Percentiles rank a stretch among this genome's conserved stretches.
phyloP scores from a whole-genome alignment of 1,140 invertebrate species.

The Frieseomelitta varia region DNA sequence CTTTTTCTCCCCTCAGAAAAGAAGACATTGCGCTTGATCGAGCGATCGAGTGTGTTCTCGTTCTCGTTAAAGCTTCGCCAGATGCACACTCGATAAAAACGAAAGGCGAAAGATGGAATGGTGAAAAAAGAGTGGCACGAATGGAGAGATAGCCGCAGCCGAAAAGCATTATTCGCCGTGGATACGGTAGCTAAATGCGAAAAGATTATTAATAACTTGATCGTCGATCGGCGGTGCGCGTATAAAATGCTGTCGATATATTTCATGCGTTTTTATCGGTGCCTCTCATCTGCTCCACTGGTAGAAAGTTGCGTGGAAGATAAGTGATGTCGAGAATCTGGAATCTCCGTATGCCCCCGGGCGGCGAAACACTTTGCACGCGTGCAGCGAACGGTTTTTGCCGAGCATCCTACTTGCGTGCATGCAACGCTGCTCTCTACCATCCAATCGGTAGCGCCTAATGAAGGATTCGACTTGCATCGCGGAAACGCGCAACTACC shows the following conservation, averaged over 20 bases:
- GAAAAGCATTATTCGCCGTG: slow-evolving; percentile 51
- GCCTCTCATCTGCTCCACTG: slow-evolving; percentile 68
- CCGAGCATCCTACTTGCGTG: slow-evolving; percentile 62
- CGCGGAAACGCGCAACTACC: slow-evolving; percentile 52
- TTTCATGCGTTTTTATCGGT: slow-evolving; percentile 70
- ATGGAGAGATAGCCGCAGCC: not conserved
- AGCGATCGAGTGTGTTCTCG: no score
- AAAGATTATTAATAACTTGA: slow-evolving; percentile 68
- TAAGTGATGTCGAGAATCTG: slow-evolving; percentile 71
- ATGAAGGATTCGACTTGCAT: slow-evolving; percentile 62
- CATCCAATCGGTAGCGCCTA: slow-evolving; percentile 64
- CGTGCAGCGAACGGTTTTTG: slow-evolving; percentile 64
- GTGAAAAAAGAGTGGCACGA: no score
- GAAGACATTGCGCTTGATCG: not conserved
- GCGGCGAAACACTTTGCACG: slow-evolving; percentile 68
- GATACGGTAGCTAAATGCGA: slow-evolving; percentile 65
- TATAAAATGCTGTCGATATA: slow-evolving; percentile 66
- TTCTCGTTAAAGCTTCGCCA: no score
- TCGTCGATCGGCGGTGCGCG: slow-evolving; percentile 57
- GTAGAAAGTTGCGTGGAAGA: slow-evolving; percentile 68
- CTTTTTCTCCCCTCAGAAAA: not conserved
- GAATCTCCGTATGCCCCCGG: slow-evolving; percentile 64
- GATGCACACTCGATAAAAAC: no score
- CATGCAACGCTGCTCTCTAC: slow-evolving; percentile 48
- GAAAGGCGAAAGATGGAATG: not conserved